These are phyloP conservation scores for Drosophila mimetica DNA, from an alignment of 2,888 invertebrate genomes.

Conservation along the genomic window DNA sequence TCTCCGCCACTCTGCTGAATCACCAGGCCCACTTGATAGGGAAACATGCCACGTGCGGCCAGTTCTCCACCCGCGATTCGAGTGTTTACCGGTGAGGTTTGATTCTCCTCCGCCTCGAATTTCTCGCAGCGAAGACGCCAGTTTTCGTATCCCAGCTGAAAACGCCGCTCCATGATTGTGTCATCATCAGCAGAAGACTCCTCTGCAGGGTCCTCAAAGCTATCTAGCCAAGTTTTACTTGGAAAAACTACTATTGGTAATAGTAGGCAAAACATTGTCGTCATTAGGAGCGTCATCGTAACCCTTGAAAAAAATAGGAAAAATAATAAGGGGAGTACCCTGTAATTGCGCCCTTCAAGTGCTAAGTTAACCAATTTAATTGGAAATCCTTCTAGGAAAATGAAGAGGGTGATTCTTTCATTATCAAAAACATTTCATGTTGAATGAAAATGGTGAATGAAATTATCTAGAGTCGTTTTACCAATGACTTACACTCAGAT, in stretches of 20 bases:
- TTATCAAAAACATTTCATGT: neutral
- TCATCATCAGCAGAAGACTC: constrained; percentile 15
- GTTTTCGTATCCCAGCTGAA: constrained; percentile 53
- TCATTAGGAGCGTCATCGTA: constrained; percentile 15
- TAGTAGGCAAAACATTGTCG: neutral
- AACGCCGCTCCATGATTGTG: constrained; percentile 25
- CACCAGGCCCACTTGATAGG: constrained; percentile 80
- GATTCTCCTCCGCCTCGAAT: constrained; percentile 16
- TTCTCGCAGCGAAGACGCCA: constrained; percentile 55
- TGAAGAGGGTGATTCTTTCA: neutral
- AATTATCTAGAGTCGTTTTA: too few relatives aligned
- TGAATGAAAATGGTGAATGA: constrained; percentile 4
- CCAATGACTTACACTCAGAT: neutral
- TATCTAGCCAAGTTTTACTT: constrained; percentile 1
- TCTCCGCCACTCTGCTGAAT: constrained; percentile 52
- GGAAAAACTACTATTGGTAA: neutral
- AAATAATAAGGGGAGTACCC: neutral
- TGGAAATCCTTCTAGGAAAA: too few relatives aligned
- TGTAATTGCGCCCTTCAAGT: neutral
- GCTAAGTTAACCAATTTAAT: too few relatives aligned
- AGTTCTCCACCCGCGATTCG: constrained; percentile 80
- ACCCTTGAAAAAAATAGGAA: neutral
- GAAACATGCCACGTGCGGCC: constrained; percentile 78
- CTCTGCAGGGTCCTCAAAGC: neutral
- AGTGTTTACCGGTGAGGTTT: constrained; percentile 18